Percentiles rank a stretch among this genome's conserved stretches.
Conservation (phyloP, 2,797 vertebrate genomes). For the Silurus lanzhouensis region DNA sequence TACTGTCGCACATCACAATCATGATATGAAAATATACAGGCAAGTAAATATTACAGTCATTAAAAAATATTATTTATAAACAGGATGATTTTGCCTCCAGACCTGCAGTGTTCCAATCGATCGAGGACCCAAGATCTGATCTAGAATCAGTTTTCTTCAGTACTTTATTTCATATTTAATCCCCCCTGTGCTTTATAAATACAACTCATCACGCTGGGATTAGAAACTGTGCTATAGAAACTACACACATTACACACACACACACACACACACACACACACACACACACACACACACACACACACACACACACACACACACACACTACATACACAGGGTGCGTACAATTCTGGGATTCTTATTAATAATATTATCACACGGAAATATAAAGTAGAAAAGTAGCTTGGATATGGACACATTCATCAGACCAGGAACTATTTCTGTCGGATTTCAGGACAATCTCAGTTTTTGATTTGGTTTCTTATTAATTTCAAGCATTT, state of each 20-base stretch:
- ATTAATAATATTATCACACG: background rate
- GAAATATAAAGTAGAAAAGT: too few relatives aligned
- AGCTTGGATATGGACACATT: background rate
- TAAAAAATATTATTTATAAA: background rate
- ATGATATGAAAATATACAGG: background rate
- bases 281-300: too few relatives aligned
- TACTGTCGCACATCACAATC: background rate
- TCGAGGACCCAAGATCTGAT: background rate
- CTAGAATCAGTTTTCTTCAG: background rate
- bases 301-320: too few relatives aligned
- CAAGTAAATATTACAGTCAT: background rate
- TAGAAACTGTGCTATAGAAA: background rate
- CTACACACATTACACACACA: background rate
- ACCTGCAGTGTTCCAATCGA: background rate
- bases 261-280: background rate
- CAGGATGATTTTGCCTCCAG: background rate
- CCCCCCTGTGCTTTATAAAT: background rate
- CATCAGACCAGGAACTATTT: background rate
- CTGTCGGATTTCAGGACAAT: background rate
- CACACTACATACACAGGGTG: too few relatives aligned
- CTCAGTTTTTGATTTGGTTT: too few relatives aligned
- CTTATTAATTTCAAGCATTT: background rate
- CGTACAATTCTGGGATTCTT: background rate
- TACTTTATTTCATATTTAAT: background rate
- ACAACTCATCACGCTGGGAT: background rate